phyloP scores from a whole-genome alignment of 2,888 invertebrate genomes.

The Andrena minutula region DNA sequence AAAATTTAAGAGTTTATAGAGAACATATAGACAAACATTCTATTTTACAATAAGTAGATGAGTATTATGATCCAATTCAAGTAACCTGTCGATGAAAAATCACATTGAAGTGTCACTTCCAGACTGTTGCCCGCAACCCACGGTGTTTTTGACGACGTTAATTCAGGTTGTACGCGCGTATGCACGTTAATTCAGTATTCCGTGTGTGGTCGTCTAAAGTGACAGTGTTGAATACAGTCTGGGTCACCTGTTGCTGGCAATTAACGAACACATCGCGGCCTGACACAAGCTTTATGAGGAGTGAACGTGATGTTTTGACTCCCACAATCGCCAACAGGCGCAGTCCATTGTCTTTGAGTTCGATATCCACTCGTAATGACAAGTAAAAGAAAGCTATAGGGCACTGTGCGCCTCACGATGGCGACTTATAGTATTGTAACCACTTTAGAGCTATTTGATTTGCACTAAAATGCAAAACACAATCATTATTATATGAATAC shows the following conservation, averaged over 20 bases:
- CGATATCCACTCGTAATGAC: neutral
- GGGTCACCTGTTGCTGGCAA: conserved; percentile 80
- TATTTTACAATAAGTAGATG: neutral
- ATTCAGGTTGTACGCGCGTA: conserved; percentile 21
- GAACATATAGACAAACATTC: no score
- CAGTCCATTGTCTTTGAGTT: conserved; percentile 4
- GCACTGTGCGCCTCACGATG: neutral
- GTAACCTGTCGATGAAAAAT: conserved; percentile 21
- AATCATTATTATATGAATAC: no score
- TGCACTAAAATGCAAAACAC: no score
- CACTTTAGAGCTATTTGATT: no score
- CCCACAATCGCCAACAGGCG: conserved; percentile 16
- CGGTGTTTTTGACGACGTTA: conserved; percentile 62
- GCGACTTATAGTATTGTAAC: no score
- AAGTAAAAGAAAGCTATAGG: neutral
- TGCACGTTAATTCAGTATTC: conserved; percentile 60
- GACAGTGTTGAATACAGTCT: conserved; percentile 60
- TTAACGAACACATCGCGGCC: conserved; percentile 73
- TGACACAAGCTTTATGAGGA: conserved; percentile 62
- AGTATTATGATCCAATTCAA: neutral
- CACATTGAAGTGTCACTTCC: neutral
- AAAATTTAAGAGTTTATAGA: no score
- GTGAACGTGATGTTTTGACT: conserved; percentile 56
- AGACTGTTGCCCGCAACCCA: conserved; percentile 40
- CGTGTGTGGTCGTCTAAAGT: conserved; percentile 62